Evolutionary conservation across 1,140 invertebrate species (phyloP).

Genomic region (Platorchestia sp.): DNA sequence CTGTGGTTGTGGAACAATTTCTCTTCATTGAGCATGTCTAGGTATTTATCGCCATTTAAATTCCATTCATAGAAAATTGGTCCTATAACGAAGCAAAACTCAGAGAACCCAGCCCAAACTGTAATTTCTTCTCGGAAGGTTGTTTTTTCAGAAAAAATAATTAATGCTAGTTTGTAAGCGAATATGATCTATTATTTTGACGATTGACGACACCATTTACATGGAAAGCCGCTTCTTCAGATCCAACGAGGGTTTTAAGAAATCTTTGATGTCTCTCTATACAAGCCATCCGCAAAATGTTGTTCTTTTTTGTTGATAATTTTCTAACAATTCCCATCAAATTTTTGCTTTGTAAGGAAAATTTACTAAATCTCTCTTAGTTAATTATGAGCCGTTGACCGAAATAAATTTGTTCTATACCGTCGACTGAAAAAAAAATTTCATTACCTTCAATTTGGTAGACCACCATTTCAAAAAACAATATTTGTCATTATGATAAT

Average conservation of each 20-base stretch:
- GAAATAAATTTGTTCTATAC: not conserved
- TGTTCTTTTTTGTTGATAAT: not conserved
- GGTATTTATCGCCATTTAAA: not conserved
- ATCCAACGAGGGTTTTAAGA: not conserved
- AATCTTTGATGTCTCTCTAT: not conserved
- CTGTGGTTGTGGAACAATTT: not conserved
- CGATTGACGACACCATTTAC: not conserved
- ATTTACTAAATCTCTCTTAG: not conserved
- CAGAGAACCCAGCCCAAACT: not conserved
- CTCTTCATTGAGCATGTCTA: not conserved
- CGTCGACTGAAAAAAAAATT: not conserved
- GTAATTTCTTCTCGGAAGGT: not conserved
- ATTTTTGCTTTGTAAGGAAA: not conserved
- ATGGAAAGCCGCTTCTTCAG: not conserved
- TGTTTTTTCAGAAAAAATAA: not conserved
- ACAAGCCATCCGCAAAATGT: not conserved
- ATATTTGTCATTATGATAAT: no score
- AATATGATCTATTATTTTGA: not conserved
- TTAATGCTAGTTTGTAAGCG: not conserved
- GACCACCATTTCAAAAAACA: not conserved
- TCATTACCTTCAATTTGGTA: not conserved
- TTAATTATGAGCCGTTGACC: not conserved
- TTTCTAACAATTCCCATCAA: not conserved
- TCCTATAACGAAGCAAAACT: not conserved
- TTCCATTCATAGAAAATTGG: not conserved